Percentiles rank a stretch among this genome's conserved stretches.
These are phyloP conservation scores for Scalopus aquaticus DNA, from an alignment of 2,113 vertebrate genomes.

Conservation along the genomic window DNA sequence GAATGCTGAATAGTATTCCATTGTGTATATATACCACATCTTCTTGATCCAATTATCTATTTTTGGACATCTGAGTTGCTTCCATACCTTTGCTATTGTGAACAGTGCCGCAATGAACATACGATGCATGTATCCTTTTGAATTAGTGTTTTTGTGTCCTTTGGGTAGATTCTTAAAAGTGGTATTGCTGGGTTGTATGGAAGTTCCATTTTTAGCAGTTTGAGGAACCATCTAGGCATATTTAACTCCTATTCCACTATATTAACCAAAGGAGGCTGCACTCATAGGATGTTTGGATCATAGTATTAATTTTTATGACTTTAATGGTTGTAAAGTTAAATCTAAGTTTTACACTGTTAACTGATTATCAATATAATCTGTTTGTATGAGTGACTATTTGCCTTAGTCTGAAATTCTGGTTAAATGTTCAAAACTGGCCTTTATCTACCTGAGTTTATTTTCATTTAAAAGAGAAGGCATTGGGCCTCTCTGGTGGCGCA, in stretches of 20 bases:
- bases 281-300: conserved; percentile 9
- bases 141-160: no score
- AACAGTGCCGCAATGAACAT: no score
- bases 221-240: neutral
- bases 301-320: conserved; percentile 9
- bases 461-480: conserved; percentile 1
- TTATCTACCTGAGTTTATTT: conserved; percentile 36
- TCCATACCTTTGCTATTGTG: no score
- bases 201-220: no score
- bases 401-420: conserved; percentile 36
- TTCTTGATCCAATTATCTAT: no score
- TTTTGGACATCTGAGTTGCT: no score
- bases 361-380: neutral
- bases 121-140: no score
- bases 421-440: conserved; percentile 17
- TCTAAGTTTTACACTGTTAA: conserved; percentile 42
- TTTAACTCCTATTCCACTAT: neutral
- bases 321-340: conserved; percentile 41
- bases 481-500: no score
- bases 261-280: conserved; percentile 26
- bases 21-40: no score
- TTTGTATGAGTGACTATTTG: conserved; percentile 33
- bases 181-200: no score
- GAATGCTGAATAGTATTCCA: no score
- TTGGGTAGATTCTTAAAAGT: no score